Evolutionary conservation across 2,113 vertebrate genomes (phyloP), one percentile per base, ranked within the genome.

Genomic region (Clarias gariepinus): DNA sequence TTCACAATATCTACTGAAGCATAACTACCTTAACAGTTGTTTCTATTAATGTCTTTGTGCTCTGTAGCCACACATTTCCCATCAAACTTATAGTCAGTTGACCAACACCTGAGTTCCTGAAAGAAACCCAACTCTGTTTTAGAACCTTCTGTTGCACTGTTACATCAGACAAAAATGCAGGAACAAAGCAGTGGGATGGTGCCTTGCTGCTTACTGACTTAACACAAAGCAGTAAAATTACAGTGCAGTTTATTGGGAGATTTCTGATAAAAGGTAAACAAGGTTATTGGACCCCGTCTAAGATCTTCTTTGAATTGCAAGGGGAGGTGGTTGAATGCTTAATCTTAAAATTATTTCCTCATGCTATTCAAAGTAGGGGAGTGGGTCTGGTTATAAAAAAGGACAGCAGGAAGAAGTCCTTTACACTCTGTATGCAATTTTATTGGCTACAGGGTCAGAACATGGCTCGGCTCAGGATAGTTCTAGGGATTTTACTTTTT

Each of bases 291-390:
- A 76, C 64, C 77, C 66, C 28, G 52, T 82, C 55, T 83, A 19
- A 23, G 10, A 76, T 53, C 76, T 69, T 28, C 18, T 19, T 28
- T 82, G 55, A 77, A 78, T 21, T 83, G 52, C 58, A 9, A 21
- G 19, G 41, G 6, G 60, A 60, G 30, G 1, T 0, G 5, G 47
- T 68, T 86, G 15, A 84, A 89, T 91, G 84, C 88, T 81, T 91
- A 91, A 92, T 87, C 76, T 0, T 8, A 25, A 33, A 74, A 76
- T 84, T 58, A 77, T 77, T 94, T 93, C 93, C 92, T 93, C 80
- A 86, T 91, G 2, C 58, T 87, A 85, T 84, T 88, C 41, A 82
- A 86, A 87, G n/a, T 71, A 81, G 76, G 19, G 12, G 71, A 81
- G 57, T 28, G 13, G 18, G 63, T 82, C 53, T 57, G 74, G 36